Base-by-base conservation (phyloP, 2,888 invertebrate species). In the Epistrophe grossulariae region DNA sequence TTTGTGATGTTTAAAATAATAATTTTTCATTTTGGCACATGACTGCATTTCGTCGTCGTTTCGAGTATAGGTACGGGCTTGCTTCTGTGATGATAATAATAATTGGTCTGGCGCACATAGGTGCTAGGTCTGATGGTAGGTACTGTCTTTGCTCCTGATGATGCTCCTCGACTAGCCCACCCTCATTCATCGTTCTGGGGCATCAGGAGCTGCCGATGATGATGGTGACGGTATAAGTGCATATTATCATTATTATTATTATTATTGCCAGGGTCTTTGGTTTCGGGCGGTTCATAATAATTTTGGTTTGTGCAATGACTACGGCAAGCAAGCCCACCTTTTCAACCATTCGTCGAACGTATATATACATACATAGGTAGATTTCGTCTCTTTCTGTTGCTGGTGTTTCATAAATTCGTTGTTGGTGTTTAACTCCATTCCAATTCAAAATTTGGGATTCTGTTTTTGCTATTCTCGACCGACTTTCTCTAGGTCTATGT, bases 21-120 rank as follows among this genome's bases (percentile, higher is more conserved):
- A 88, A 88, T 88, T 88, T 88, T 88, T 88, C 88, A 88, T 88
- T 88, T 88, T 88, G 88, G 88, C 88, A 88, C 88, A 88, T 88
- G 88, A 84, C 88, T 88, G 88, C 88, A 88, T 84, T 88, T 84
- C 88, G 84, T 88, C 83, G 84, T 84, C 72, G 35, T 73, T 64
- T 64, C 50, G 68, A 9, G 35, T 50, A 38, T n/a, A 24, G 24
- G 24, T 24, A 24, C 38, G 50, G 57, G 72, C 70, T 76, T 82
- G 83, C 82, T 82, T 73, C 81, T 88, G 79, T 80, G 88, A 80
- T 88, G 79, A 84, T 88, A 82, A 84, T 88, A 80, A 84, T 88
- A 88, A 88, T 88, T 88, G 88, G 88, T 88, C 88, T 88, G 80
- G 84, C 77, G 84, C 80, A 79, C 74, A 79, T 83, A 87, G 87